phyloP scores from a whole-genome alignment of 2,888 invertebrate genomes.

The Agrotis ipsilon region DNA sequence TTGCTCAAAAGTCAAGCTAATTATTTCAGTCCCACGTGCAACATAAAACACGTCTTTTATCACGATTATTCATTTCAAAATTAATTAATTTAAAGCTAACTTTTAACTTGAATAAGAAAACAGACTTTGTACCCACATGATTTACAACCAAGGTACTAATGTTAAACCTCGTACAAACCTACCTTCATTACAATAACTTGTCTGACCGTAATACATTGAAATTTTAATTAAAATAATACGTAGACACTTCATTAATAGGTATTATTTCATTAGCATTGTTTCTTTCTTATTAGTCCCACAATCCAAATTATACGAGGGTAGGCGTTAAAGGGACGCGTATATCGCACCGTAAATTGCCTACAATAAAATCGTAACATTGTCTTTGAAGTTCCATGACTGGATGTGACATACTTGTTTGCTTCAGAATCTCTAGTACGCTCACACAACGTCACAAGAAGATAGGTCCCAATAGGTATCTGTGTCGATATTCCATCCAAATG shows the following conservation, averaged over 20 bases:
- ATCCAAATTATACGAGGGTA: slow-evolving; percentile 86
- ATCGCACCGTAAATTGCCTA: slow-evolving; percentile 86
- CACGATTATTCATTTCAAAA: slow-evolving; percentile 3
- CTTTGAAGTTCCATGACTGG: slow-evolving; percentile 67
- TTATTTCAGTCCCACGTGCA: slow-evolving; percentile 21
- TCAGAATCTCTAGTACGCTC: background rate
- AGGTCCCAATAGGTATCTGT: background rate
- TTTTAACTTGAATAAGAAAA: background rate
- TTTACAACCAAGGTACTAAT: slow-evolving; percentile 10
- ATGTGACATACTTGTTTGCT: slow-evolving; percentile 53
- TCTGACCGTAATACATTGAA: slow-evolving; percentile 55
- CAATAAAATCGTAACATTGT: slow-evolving; percentile 86
- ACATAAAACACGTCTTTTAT: background rate
- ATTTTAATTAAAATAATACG: slow-evolving; percentile 68
- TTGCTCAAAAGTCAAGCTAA: background rate
- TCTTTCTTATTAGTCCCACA: slow-evolving; percentile 84
- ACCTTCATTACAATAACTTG: slow-evolving; percentile 53
- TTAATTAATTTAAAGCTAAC: background rate
- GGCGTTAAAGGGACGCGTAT: slow-evolving; percentile 85
- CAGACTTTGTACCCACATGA: slow-evolving; percentile 1
- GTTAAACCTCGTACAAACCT: slow-evolving; percentile 9
- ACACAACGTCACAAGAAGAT: background rate
- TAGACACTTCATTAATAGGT: slow-evolving; percentile 74
- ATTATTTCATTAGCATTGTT: slow-evolving; percentile 85
- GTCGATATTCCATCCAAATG: no score